A percentile compares a stretch with the other conserved stretches of the same genome.
Conservation (phyloP, 2,113 vertebrate genomes). For the Plectropomus leopardus region DNA sequence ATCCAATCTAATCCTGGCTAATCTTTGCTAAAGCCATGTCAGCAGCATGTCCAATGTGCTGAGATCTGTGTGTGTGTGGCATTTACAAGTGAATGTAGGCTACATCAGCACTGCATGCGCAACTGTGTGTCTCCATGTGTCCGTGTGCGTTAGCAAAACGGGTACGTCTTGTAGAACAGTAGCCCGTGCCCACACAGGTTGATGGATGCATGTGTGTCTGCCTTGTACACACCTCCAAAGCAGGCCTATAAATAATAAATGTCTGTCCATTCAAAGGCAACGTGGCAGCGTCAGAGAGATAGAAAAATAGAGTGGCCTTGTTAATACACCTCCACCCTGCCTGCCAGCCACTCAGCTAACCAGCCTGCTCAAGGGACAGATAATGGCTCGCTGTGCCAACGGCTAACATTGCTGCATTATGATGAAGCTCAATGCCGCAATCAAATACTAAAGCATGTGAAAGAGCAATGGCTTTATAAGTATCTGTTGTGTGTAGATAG, state of each 20-base stretch:
- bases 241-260: constrained; percentile 77
- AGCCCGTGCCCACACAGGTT: constrained; percentile 26
- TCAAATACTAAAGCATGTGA: constrained; percentile 36
- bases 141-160: constrained; percentile 10
- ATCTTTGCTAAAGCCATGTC: constrained; percentile 74
- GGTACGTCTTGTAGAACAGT: background rate
- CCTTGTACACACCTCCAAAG: constrained; percentile 72
- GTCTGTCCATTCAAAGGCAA: constrained; percentile 57
- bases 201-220: constrained; percentile 66
- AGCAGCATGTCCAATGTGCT: constrained; percentile 55
- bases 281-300: constrained; percentile 51
- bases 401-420: constrained; percentile 67
- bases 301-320: constrained; percentile 70
- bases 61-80: constrained; percentile 15
- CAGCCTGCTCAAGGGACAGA: constrained; percentile 59
- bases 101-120: background rate
- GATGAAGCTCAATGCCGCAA: constrained; percentile 45
- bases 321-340: constrained; percentile 71
- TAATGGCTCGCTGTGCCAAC: constrained; percentile 62
- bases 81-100: background rate
- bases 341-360: constrained; percentile 42
- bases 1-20: constrained; percentile 81
- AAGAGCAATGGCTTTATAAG: constrained; percentile 44
- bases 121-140: background rate
- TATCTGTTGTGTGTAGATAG: constrained; percentile 33